Evolutionary conservation across 2,797 vertebrate genomes (phyloP).

Genomic region (Craterocephalus amniculus): DNA sequence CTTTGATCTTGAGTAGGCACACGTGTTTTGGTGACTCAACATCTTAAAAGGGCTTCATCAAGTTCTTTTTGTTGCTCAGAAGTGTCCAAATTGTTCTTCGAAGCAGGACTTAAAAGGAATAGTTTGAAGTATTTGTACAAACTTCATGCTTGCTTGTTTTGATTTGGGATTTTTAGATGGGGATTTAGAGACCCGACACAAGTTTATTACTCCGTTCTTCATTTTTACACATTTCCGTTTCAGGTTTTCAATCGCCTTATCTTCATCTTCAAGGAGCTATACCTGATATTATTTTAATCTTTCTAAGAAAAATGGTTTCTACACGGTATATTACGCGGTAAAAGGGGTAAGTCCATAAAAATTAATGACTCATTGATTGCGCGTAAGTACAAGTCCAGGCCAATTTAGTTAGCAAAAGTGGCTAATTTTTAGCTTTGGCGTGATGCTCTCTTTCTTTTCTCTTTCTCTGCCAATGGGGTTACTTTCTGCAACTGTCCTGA

Average conservation of each 20-base stretch:
- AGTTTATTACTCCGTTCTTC: background rate
- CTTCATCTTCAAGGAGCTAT: no score
- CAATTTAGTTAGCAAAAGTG: no score
- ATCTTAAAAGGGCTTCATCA: slow-evolving; percentile 48
- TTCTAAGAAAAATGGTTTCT: no score
- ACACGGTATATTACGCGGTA: no score
- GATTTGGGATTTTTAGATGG: background rate
- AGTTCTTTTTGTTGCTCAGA: slow-evolving; percentile 46
- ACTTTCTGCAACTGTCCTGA: no score
- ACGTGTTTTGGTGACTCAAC: slow-evolving; percentile 65
- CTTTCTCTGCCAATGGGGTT: no score
- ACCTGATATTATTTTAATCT: no score
- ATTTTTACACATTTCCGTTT: background rate
- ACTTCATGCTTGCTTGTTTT: background rate
- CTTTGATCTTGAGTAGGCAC: slow-evolving; percentile 58
- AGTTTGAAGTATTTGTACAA: slow-evolving; percentile 10
- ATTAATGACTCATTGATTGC: no score
- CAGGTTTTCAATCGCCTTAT: background rate
- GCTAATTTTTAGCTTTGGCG: no score
- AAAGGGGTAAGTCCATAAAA: no score
- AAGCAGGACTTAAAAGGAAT: slow-evolving; percentile 31
- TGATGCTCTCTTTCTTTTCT: no score
- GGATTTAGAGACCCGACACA: background rate
- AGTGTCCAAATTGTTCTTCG: slow-evolving; percentile 34
- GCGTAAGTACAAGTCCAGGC: no score